Percentiles rank a stretch among this genome's conserved stretches.
phyloP scores from a whole-genome alignment of 2,797 vertebrate species.

The Galagoides demidoff region DNA sequence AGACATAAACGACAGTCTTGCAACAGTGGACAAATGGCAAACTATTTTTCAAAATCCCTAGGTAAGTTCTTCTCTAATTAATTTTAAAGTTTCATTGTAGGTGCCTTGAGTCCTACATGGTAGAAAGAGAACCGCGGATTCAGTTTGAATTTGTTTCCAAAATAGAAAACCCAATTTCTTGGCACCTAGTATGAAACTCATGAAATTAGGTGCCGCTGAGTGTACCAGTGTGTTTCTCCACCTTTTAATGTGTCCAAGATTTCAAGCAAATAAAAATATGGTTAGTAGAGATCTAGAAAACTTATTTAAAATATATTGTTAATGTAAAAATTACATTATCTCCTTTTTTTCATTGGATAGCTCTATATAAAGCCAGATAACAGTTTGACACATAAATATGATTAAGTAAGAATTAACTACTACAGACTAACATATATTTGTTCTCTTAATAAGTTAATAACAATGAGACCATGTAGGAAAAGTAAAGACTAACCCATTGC shows the following conservation, averaged over 20 bases:
- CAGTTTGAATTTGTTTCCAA: constrained; percentile 47
- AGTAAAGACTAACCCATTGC: neutral
- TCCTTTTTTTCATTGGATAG: constrained; percentile 38
- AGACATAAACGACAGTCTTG: constrained; percentile 87
- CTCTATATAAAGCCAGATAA: constrained; percentile 48
- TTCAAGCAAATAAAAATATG: constrained; percentile 52
- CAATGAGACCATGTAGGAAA: constrained; percentile 16
- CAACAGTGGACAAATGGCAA: constrained; percentile 88
- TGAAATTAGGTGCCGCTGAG: constrained; percentile 56
- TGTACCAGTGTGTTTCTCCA: neutral
- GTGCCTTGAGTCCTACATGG: constrained; percentile 74
- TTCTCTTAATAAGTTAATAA: constrained; percentile 34
- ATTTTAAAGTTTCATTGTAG: constrained; percentile 84
- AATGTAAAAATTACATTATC: constrained; percentile 9
- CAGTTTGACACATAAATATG: constrained; percentile 44
- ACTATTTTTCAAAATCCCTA: constrained; percentile 93
- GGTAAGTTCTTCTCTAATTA: constrained; percentile 91
- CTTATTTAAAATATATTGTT: constrained; percentile 16
- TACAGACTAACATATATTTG: neutral
- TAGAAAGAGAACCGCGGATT: constrained; percentile 74
- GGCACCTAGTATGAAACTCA: constrained; percentile 80
- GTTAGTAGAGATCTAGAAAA: constrained; percentile 18
- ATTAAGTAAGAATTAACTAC: constrained; percentile 46
- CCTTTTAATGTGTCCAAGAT: constrained; percentile 2
- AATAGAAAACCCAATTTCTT: constrained; percentile 62